These are phyloP conservation scores for Phainopepla nitens DNA, from an alignment of 2,113 vertebrate species.

Conservation along the genomic window DNA sequence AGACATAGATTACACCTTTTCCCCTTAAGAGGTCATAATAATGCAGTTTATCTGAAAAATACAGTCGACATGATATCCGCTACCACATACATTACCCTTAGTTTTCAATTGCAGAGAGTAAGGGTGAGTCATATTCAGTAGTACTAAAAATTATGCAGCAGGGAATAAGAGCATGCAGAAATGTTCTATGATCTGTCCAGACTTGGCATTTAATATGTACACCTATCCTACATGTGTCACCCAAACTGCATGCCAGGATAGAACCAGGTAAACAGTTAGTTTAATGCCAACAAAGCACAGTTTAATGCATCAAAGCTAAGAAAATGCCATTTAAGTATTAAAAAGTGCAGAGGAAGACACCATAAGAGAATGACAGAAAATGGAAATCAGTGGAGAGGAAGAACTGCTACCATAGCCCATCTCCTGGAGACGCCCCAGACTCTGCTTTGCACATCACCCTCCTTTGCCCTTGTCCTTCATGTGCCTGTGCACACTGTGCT, in stretches of 20 bases:
- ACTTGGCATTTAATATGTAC: not conserved
- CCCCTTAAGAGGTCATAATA: not conserved
- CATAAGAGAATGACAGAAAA: not conserved
- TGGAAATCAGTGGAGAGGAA: rapidly evolving
- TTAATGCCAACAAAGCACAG: not conserved
- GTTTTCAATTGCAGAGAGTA: not conserved
- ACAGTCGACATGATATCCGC: not conserved
- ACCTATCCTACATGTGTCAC: not conserved
- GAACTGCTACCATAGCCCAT: not conserved
- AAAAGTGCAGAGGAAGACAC: not conserved
- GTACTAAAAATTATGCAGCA: not conserved
- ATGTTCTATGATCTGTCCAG: not conserved
- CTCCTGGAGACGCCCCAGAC: not conserved
- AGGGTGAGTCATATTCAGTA: not conserved
- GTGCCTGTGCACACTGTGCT: not conserved
- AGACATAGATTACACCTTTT: not conserved
- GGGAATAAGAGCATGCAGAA: not conserved
- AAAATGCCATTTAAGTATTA: not conserved
- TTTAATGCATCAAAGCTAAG: not conserved
- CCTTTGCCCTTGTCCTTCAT: not conserved
- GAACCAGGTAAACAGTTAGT: not conserved
- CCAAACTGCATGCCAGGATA: not conserved
- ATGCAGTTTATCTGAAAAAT: not conserved
- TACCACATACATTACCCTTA: not conserved
- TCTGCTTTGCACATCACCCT: not conserved